phyloP scores from a whole-genome alignment of 2,888 invertebrate species.

The Chalcis sispes region DNA sequence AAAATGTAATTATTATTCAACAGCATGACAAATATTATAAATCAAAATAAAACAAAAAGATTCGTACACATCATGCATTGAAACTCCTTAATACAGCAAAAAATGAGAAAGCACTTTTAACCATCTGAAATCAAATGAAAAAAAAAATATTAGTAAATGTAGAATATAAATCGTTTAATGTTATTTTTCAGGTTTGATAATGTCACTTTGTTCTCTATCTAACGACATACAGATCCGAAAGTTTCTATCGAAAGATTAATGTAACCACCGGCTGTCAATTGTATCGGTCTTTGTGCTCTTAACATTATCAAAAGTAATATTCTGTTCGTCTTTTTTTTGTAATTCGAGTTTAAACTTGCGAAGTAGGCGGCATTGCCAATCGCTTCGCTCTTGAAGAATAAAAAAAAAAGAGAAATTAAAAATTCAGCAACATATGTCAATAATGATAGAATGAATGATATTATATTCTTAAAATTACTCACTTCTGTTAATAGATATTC shows the following conservation, averaged over 20 bases:
- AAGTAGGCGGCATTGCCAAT: background rate
- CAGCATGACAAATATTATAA: no score
- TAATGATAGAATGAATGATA: background rate
- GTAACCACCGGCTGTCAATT: slow-evolving; percentile 64
- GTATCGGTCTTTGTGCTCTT: slow-evolving; percentile 60
- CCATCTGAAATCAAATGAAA: slow-evolving; percentile 1
- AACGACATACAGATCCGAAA: slow-evolving; percentile 20
- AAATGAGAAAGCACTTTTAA: background rate
- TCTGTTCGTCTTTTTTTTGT: background rate
- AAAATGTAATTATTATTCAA: no score
- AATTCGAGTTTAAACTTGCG: background rate
- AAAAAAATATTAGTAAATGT: background rate
- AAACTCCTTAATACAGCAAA: no score
- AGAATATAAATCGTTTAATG: background rate
- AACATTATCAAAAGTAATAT: slow-evolving; percentile 58
- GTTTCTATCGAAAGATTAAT: slow-evolving; percentile 41
- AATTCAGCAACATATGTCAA: background rate
- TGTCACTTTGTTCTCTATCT: background rate
- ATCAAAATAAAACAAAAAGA: no score
- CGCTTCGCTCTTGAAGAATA: background rate
- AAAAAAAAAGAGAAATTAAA: background rate
- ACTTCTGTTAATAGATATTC: background rate
- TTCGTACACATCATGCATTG: no score
- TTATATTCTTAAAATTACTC: background rate
- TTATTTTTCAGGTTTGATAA: background rate